Evolutionary conservation across 2,888 invertebrate species (phyloP), one percentile per base, ranked within the genome.

Genomic region (Chymomyza procnemis): DNA sequence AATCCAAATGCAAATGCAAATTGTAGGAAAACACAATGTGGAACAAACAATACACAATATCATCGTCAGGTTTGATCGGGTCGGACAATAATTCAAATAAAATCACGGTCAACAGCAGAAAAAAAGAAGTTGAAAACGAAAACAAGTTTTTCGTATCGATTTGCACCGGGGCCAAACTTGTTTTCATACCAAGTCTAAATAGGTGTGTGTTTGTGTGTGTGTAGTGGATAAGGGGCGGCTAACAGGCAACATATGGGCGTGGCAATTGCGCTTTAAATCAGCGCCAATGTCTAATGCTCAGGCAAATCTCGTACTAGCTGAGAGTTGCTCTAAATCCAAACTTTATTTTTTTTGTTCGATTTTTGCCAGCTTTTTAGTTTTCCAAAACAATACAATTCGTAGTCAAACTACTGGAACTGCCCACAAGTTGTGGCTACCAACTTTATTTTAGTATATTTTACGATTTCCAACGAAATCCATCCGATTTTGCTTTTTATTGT

Each of bases 91-190:
- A 70, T 69, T 74, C 65, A 61, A 63, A 64, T 59, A 76, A 82
- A 80, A 80, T 80, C 80, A 80, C 79, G 80, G 80, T 83, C 80
- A 80, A 74, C 34, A 12, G 34, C 34, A 5, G n/a, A n/a, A n/a
- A n/a, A n/a, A 41, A 41, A 41, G 34, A 41, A 41, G 34, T 12
- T 41, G 34, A 41, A 41, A 41, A 41, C 48, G 58, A 61, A 67
- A 80, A 80, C 83, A 72, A 76, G 83, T 80, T 82, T 76, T 61
- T 63, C 57, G 55, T 8, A 69, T 73, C 66, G 69, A 69, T 56
- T 63, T 46, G 34, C 34, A 41, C 50, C 47, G n/a, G 18, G 59
- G 34, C 61, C 48, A 34, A 55, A 67, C 67, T 47, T 55, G 58
- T 54, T 41, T 41, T 41, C 12, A 12, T 41, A n/a, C n/a, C 3